Evolutionary conservation across 2,113 vertebrate genomes (phyloP), one percentile per base, ranked within the genome.

Genomic region (Calonectris borealis): DNA sequence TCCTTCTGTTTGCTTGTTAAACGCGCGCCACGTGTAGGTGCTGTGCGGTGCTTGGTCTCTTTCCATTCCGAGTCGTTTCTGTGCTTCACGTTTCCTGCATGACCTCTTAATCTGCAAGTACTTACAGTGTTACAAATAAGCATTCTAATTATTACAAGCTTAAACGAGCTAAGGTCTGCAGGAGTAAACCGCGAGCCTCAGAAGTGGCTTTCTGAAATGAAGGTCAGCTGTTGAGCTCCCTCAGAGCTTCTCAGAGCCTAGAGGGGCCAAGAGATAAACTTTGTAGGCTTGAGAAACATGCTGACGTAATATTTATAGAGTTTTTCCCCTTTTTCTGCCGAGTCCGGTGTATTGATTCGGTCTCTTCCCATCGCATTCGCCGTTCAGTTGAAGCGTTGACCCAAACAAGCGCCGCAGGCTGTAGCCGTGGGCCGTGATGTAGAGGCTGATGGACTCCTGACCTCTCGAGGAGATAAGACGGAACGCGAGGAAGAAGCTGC

Each of bases 41-140:
- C 54, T 60, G 42, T 20, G 75, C 40, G 32, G 83, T 10, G 32
- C 46, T 60, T 10, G 7, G 31, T 64, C 80, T 66, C 55, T 87
- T 75, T 54, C 38, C 29, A 12, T 52, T 61, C 68, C 13, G 6
- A n/a, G 14, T 73, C 44, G 10, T 75, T 82, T 66, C 77, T 92
- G 48, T 49, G n/a, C 75, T 85, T 71, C 40, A 8, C 0, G 0
- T 69, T 93, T 84, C 86, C 72, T 55, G 31, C 4, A 0, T 88
- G 80, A 91, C 79, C 91, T 95, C 89, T 85, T 72, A 90, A 85
- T 88, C 88, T 83, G 26, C 19, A 77, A 61, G 93, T 69, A 48
- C 69, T 90, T 83, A 58, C 20, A 57, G 68, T 17, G 31, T 72
- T 76, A 70, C 88, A 44, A 91, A 65, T 90, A 84, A 95, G 36